Conservation (phyloP, 2,888 invertebrate species). For the Chloromyia formosa region DNA sequence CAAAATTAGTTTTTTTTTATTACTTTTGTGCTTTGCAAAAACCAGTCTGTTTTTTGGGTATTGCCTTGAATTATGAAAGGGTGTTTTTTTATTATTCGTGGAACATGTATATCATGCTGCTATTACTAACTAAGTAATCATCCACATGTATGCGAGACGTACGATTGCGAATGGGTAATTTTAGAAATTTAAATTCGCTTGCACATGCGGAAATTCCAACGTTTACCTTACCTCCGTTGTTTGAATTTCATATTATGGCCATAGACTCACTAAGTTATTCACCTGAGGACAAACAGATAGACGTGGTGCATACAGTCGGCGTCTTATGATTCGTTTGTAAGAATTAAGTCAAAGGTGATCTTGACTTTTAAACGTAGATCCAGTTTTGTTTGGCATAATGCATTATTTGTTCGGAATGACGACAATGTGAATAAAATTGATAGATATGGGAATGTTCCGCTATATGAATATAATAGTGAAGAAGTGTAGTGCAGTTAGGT, state of each 20-base stretch:
- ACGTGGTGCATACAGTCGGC: not conserved
- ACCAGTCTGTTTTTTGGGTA: not conserved
- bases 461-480: too few species aligned
- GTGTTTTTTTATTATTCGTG: not conserved
- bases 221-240: not conserved
- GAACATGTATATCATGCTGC: too few species aligned
- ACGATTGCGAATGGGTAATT: constrained; percentile 20
- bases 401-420: not conserved
- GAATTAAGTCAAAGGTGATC: constrained; percentile 39
- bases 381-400: constrained; percentile 12
- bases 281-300: not conserved
- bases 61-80: constrained; percentile 30
- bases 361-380: constrained; percentile 33
- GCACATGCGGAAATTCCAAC: constrained; percentile 33
- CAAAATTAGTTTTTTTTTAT: not conserved
- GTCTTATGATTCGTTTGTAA: not conserved
- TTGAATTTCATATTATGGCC: not conserved
- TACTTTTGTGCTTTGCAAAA: not conserved
- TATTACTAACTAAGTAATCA: too few species aligned
- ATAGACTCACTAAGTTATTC: not conserved
- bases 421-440: not conserved
- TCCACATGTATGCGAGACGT: not conserved
- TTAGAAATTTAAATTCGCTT: constrained; percentile 28
- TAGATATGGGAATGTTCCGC: constrained; percentile 9
- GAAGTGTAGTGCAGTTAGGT: too few species aligned